Conservation (phyloP, 2,888 invertebrate genomes). For the Argyresthia albistria region DNA sequence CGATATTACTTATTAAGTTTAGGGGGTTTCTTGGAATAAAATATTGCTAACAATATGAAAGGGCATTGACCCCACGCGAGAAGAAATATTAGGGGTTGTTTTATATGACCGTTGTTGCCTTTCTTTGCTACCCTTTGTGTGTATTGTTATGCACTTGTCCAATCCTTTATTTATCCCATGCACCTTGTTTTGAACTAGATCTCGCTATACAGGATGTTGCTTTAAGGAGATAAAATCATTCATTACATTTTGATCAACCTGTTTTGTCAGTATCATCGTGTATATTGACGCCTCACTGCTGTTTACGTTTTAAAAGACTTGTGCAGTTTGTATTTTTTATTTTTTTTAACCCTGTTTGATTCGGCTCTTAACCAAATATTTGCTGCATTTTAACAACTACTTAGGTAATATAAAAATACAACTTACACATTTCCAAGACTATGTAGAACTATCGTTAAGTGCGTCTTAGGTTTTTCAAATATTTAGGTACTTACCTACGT, state of each 20-base stretch:
- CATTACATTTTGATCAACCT: neutral
- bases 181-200: constrained; percentile 34
- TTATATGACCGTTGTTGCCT: constrained; percentile 27
- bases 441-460: no score
- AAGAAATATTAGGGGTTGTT: constrained; percentile 27
- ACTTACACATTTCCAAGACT: no score
- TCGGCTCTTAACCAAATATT: no score
- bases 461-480: no score
- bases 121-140: constrained; percentile 36
- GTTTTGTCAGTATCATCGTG: neutral
- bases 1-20: no score
- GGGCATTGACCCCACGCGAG: constrained; percentile 38
- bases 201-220: constrained; percentile 26
- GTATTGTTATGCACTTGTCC: constrained; percentile 54
- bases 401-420: no score
- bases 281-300: neutral
- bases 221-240: neutral
- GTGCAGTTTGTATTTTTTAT: no score
- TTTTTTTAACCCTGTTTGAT: no score
- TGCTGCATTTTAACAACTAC: no score
- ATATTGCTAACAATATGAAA: constrained; percentile 15
- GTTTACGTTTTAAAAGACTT: no score
- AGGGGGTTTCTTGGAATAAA: neutral
- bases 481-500: no score
- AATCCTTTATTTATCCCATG: constrained; percentile 3